Base-by-base conservation (phyloP, 2,888 invertebrate genomes). In the Leptinotarsa rubiginosa region DNA sequence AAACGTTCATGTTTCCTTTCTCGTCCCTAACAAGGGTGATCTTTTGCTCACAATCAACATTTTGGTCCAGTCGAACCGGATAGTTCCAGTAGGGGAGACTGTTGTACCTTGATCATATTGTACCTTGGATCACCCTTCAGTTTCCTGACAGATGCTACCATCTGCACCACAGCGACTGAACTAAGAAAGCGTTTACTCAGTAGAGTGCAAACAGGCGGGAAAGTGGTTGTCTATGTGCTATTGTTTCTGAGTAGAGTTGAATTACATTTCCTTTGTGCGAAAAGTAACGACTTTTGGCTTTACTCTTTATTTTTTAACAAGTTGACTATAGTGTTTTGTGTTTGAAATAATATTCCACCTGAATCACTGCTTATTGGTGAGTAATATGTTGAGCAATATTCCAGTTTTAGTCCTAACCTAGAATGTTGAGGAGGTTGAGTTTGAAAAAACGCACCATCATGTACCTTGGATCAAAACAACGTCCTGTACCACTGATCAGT, bases 251-350 rank as follows among this genome's bases (percentile, higher is more conserved):
- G 25, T 22, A 12, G 4, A 59, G 13, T 59, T 12, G 22, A 22
- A 22, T 22, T 59, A 59, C 25, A 10, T 22, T 22, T 59, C 13
- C 25, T 22, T 22, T 12, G 12, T 12, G 10, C 59, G 10, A 22
- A 22, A 59, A 59, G 52, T n/a, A 52, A 52, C 52, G 18, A 52
- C 52, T 52, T 52, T 12, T 22, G 22, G 12, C 16, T 59, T 25
- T 59, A 22, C 22, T 59, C 22, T 59, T 22, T 10, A 22, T 22
- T 22, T 22, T 59, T 59, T 22, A 22, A 52, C 59, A 59, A 22
- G 59, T 59, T 22, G 59, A 59, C 59, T 10, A 59, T 59, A 12
- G 59, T 59, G 59, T 59, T 59, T 59, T 59, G 59, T 59, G 59
- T 59, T 59, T 59, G 2, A 25, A 59, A 59, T 59, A 12, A 13